A percentile compares a stretch with the other conserved stretches of the same genome.
These are phyloP conservation scores for Drosophila fulvimacula DNA, from an alignment of 2,888 invertebrate genomes.

Conservation along the genomic window DNA sequence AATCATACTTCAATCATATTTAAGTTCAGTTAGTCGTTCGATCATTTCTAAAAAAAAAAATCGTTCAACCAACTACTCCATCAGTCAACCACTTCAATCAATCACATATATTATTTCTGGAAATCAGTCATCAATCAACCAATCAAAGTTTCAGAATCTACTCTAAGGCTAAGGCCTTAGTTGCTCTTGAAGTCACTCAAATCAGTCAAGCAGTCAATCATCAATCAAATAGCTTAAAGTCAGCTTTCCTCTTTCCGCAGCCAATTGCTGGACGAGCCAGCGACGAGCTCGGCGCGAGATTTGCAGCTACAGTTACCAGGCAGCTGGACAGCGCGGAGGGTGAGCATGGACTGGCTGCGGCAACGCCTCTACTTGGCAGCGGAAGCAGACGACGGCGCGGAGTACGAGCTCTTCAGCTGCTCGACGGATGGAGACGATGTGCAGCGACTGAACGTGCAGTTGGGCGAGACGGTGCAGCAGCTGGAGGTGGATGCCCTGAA, in stretches of 20 bases:
- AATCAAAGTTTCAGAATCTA: too few species aligned
- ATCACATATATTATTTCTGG: too few species aligned
- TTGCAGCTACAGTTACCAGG: slow-evolving; percentile 80
- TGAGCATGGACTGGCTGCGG: slow-evolving; percentile 96
- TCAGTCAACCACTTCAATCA: too few species aligned
- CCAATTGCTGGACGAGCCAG: slow-evolving; percentile 20
- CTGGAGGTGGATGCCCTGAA: slow-evolving; percentile 97
- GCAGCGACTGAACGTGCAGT: not conserved
- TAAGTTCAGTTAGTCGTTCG: too few species aligned
- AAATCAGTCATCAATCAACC: too few species aligned
- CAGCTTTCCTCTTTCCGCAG: not conserved
- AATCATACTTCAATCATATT: not conserved
- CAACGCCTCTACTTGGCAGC: slow-evolving; percentile 93
- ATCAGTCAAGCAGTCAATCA: too few species aligned
- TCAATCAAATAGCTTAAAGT: too few species aligned
- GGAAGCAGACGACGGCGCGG: slow-evolving; percentile 83
- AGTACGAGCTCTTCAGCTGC: slow-evolving; percentile 33
- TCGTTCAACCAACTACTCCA: not conserved
- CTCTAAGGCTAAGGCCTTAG: too few species aligned
- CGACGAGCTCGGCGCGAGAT: not conserved
- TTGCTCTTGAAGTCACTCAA: too few species aligned
- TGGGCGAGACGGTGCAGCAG: slow-evolving; percentile 87
- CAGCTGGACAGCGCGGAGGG: slow-evolving; percentile 88
- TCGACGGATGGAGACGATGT: slow-evolving; percentile 28
- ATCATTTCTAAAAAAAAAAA: too few species aligned